Conservation (phyloP, 2,888 invertebrate genomes). For the Chydorus sphaericus region DNA sequence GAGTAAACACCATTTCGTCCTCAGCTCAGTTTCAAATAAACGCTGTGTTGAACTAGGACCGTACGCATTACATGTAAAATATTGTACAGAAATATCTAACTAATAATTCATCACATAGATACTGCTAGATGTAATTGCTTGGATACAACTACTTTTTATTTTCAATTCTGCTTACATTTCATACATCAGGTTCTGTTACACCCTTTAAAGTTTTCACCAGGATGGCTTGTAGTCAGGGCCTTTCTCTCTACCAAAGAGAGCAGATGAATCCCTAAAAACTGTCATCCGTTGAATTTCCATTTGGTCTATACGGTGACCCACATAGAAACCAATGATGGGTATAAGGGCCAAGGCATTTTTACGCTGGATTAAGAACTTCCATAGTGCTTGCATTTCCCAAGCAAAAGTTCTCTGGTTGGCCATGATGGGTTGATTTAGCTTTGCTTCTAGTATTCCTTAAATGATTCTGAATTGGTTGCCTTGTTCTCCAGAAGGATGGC, state of each 20-base stretch:
- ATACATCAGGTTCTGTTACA: background rate
- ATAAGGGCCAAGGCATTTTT: slow-evolving; percentile 8
- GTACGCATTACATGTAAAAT: too few relatives aligned
- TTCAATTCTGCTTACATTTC: background rate
- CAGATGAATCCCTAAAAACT: slow-evolving; percentile 61
- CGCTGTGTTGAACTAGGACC: too few relatives aligned
- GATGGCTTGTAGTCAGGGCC: slow-evolving; percentile 52
- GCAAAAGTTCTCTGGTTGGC: background rate
- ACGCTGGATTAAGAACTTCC: background rate
- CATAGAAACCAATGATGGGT: slow-evolving; percentile 14
- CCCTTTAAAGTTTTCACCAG: slow-evolving; percentile 53
- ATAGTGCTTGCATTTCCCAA: background rate
- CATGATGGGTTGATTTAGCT: too few relatives aligned
- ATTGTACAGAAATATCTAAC: too few relatives aligned
- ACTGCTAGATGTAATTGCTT: too few relatives aligned
- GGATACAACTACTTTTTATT: background rate
- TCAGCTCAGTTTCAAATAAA: too few relatives aligned
- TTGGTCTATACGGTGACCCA: slow-evolving; percentile 39
- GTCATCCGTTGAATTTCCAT: slow-evolving; percentile 56
- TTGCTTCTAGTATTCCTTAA: too few relatives aligned
- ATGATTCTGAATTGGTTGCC: too few relatives aligned
- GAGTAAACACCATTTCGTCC: too few relatives aligned
- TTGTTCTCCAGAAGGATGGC: background rate
- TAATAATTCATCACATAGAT: too few relatives aligned
- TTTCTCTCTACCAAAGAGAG: slow-evolving; percentile 50